Conservation (phyloP, 1,140 invertebrate species). For the Eumaeus atala region DNA sequence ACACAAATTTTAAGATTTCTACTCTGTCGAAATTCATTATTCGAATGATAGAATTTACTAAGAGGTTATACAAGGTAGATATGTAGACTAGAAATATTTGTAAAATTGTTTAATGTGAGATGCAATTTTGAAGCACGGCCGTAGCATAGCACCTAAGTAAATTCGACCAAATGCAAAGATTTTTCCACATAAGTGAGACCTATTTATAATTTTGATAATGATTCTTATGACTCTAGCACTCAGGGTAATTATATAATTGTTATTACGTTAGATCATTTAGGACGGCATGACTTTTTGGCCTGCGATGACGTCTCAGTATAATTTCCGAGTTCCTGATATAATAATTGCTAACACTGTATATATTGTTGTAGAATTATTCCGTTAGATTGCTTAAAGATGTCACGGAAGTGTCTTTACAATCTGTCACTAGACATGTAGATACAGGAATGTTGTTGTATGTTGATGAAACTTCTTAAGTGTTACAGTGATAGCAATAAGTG, state of each 20-base stretch:
- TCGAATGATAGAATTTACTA: constrained; percentile 57
- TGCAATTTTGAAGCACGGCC: constrained; percentile 33
- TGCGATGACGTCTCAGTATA: constrained; percentile 27
- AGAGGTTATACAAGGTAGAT: constrained; percentile 72
- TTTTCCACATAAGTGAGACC: constrained; percentile 33
- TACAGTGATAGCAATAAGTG: no score
- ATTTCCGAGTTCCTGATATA: no score
- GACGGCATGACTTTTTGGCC: constrained; percentile 61
- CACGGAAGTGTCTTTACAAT: no score
- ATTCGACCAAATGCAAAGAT: constrained; percentile 60
- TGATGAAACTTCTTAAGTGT: no score
- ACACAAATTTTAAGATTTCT: no score
- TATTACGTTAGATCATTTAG: constrained; percentile 51
- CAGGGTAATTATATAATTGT: constrained; percentile 58
- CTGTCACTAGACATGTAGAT: no score
- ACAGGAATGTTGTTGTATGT: no score
- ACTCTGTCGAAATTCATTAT: background rate
- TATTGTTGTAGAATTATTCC: no score
- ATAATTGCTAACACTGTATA: no score
- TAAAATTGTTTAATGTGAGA: constrained; percentile 45
- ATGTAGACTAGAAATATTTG: constrained; percentile 62
- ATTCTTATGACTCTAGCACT: constrained; percentile 67
- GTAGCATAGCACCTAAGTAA: constrained; percentile 50
- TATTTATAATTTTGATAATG: constrained; percentile 44
- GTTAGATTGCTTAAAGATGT: no score